Evolutionary conservation across 1,140 invertebrate species (phyloP), one percentile per base, ranked within the genome.

Genomic region (Anthonomus grandis): DNA sequence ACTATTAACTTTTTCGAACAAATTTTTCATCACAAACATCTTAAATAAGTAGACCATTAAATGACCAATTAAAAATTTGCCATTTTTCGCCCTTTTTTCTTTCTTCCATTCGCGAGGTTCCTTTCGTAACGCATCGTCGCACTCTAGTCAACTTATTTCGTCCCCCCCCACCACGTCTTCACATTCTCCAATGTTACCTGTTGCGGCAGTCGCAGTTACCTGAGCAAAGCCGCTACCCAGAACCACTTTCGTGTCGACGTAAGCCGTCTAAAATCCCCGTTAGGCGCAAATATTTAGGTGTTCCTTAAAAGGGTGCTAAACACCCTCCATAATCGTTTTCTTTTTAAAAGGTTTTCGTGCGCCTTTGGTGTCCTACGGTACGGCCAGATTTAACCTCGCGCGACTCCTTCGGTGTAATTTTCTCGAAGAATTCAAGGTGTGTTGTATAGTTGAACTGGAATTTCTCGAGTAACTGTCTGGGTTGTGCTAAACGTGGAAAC

Each of bases 351-450:
- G 2, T 31, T n/a, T n/a, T n/a, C n/a, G n/a, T 19, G 27, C 17
- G 8, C 15, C 9, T 21, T 17, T 15, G 1, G 4, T 23, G 53
- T 39, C 44, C 53, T 19, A 13, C 44, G 44, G 5, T 3, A 12
- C 18, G 13, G 21, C 44, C 53, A 27, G 44, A 56, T 31, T 31
- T 27, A 22, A 42, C 3, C 12, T 18, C 39, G 12, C 48, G 24
- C 34, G 23, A 49, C 37, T n/a, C n/a, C 38, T 39, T 25, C 34
- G 41, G 44, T 48, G 53, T 34, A 45, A 46, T 19, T 48, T 48
- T 56, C 44, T 46, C 37, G 3, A 56, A 56, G 44, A 56, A 56
- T 56, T 56, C 53, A 48, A 56, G 53, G 53, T 56, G 53, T 56
- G 53, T n/a, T n/a, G n/a, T n/a, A n/a, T 56, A 46, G 38, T 47